Evolutionary conservation across 2,113 vertebrate species (phyloP).

Genomic region (Malurus melanocephalus): DNA sequence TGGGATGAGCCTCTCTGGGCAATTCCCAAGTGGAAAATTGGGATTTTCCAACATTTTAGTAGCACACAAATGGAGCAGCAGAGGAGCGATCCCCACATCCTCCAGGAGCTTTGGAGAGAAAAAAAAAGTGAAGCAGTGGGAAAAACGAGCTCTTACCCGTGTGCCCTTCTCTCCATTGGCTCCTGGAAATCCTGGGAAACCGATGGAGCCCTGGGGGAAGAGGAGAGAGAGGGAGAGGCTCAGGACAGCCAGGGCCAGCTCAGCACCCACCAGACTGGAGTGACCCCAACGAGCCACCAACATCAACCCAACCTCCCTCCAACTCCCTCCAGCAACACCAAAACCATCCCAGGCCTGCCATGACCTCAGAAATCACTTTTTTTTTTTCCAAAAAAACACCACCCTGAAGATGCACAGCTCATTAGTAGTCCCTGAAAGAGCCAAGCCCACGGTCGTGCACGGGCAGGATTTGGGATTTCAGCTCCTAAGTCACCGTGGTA

Average conservation of each 20-base stretch:
- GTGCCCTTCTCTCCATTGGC: conserved; percentile 95
- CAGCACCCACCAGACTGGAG: background rate
- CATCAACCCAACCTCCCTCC: background rate
- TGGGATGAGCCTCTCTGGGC: background rate
- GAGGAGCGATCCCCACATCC: rapidly evolving
- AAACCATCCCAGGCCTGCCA: background rate
- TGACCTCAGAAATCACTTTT: background rate
- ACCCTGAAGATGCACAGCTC: background rate
- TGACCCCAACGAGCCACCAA: background rate
- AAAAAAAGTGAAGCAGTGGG: background rate
- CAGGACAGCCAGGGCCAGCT: background rate
- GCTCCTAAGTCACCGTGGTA: background rate
- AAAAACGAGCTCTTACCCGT: conserved; percentile 75
- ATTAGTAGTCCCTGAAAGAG: background rate
- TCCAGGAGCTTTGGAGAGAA: background rate
- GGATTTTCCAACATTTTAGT: no score
- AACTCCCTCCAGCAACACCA: background rate
- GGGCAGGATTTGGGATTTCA: background rate
- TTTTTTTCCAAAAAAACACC: background rate
- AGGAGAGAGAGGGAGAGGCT: background rate
- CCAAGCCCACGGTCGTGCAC: background rate
- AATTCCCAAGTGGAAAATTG: background rate
- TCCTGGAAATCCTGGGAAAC: conserved; percentile 94
- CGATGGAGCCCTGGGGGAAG: conserved; percentile 84
- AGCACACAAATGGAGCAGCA: background rate